Evolutionary conservation across 2,113 vertebrate species (phyloP), one percentile per base, ranked within the genome.

Genomic region (Elephantulus edwardii): DNA sequence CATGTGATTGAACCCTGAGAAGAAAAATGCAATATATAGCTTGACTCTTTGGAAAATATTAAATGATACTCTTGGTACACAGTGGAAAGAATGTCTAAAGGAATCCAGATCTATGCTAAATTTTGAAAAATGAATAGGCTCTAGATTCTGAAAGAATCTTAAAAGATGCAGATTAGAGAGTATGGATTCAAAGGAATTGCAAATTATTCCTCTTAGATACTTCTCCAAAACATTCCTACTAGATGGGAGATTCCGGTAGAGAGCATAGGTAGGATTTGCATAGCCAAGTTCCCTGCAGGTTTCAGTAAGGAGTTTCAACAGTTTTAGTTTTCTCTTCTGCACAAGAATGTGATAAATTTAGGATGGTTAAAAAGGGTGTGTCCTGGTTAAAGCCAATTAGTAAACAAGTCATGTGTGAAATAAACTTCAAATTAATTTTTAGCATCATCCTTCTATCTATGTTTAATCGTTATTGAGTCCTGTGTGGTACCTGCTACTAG

Each of bases 111-210:
- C 35, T 48, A 35, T 1, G 75, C 0, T 2, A 6, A 68, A 35
- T 74, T 28, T 26, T 66, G 72, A 83, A 71, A 48, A 20, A 12
- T 40, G 3, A 12, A 0, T n/a, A 33, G 5, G 4, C 11, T 77
- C n/a, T 80, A 33, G 30, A 52, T 64, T 58, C 78, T 1, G 44
- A 46, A 75, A 40, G 48, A 75, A 6, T 72, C n/a, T 42, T 4
- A 71, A 33, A 58, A 8, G 1, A 0, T 30, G 8, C 16, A 64
- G 10, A 20, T 1, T 26, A 48, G 2, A 66, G 1, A 33, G 22
- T 7, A 79, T 4, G 54, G 46, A 64, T 30, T 1, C 10, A 35
- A n/a, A 24, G 22, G 26, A 12, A n/a, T 6, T 64, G 2, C 9
- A 60, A 10, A 30, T 1, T 3, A 33, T 72, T 77, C 35, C 64